Conservation (phyloP, 2,888 invertebrate genomes). For the Tetranychus truncatus region DNA sequence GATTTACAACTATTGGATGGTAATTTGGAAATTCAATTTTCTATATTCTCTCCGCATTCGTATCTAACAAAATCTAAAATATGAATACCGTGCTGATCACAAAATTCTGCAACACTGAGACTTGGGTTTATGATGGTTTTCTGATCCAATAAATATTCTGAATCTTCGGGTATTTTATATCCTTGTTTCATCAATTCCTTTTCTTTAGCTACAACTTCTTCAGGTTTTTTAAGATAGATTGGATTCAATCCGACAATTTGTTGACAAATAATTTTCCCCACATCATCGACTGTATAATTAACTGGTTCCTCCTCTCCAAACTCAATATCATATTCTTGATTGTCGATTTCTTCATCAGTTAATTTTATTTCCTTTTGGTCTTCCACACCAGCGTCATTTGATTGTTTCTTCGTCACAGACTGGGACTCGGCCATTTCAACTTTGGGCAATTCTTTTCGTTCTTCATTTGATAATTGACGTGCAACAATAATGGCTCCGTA, state of each 20-base stretch:
- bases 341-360: constrained; percentile 5
- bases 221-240: constrained; percentile 10
- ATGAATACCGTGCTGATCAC: constrained; percentile 39
- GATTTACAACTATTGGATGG: no score
- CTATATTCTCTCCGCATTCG: constrained; percentile 48
- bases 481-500: constrained; percentile 67
- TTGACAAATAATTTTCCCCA: constrained; percentile 64
- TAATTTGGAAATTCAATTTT: not conserved
- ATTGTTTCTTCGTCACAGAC: not conserved
- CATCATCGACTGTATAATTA: constrained; percentile 29
- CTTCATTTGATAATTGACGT: constrained; percentile 16
- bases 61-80: constrained; percentile 65
- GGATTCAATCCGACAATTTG: constrained; percentile 80
- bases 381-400: not conserved
- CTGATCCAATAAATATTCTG: constrained; percentile 49
- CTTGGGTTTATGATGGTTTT: constrained; percentile 64
- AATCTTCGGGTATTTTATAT: constrained; percentile 33
- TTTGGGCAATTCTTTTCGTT: not conserved
- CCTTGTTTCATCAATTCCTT: constrained; percentile 28
- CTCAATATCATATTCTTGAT: constrained; percentile 30
- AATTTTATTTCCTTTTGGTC: not conserved
- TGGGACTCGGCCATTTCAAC: not conserved
- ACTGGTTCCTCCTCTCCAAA: constrained; percentile 16
- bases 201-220: constrained; percentile 31
- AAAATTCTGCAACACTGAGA: constrained; percentile 50